Conservation (phyloP, 2,888 invertebrate species). For the Lycia hirtaria region DNA sequence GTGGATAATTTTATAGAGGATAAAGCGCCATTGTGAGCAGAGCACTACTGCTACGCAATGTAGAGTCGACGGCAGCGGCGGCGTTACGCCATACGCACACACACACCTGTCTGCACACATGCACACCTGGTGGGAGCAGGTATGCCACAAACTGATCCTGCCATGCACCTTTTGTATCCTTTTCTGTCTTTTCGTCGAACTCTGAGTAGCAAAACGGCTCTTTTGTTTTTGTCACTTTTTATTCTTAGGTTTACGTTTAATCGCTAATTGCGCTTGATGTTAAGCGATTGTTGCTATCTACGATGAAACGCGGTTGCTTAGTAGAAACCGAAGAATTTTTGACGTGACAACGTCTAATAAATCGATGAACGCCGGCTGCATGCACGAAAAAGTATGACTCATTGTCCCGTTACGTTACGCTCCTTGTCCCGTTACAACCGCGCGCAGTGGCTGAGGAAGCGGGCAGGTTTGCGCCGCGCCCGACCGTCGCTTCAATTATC, state of each 20-base stretch:
- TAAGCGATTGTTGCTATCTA: too few relatives aligned
- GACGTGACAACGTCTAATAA: too few relatives aligned
- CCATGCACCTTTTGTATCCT: constrained; percentile 44
- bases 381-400: too few relatives aligned
- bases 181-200: constrained; percentile 43
- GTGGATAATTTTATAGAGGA: constrained; percentile 20
- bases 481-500: too few relatives aligned
- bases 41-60: constrained; percentile 62
- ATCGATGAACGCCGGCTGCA: too few relatives aligned
- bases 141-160: constrained; percentile 66
- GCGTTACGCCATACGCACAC: constrained; percentile 78
- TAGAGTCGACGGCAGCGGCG: constrained; percentile 61
- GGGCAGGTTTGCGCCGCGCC: too few relatives aligned
- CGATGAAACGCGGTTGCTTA: too few relatives aligned
- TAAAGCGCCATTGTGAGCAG: constrained; percentile 59
- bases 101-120: constrained; percentile 50
- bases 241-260: not conserved
- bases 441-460: too few relatives aligned
- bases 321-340: too few relatives aligned
- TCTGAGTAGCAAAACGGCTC: not conserved
- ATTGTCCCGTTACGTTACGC: too few relatives aligned
- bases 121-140: constrained; percentile 53
- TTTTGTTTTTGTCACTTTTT: not conserved
- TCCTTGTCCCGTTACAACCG: too few relatives aligned
- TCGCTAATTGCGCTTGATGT: too few relatives aligned